These are phyloP conservation scores for Dryobates pubescens DNA, from an alignment of 2,797 vertebrate species.

Conservation along the genomic window DNA sequence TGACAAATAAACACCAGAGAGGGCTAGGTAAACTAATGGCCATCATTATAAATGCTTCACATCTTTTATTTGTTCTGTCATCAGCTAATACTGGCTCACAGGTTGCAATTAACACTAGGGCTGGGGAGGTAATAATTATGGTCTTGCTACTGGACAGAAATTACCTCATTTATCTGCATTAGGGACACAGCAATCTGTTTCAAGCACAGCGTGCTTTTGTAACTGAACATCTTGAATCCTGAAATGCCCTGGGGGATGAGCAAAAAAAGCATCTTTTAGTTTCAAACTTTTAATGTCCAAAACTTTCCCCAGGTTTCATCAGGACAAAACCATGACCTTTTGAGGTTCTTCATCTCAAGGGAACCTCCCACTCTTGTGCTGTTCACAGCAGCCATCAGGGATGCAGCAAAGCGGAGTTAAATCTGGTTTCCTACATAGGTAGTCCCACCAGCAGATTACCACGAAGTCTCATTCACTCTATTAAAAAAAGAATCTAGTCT, in stretches of 20 bases:
- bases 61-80: conserved; percentile 34
- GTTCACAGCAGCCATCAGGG: background rate
- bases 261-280: background rate
- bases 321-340: background rate
- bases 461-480: background rate
- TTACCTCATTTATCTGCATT: conserved; percentile 56
- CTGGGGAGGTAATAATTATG: conserved; percentile 34
- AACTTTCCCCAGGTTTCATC: background rate
- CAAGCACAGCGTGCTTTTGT: background rate
- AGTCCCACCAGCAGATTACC: background rate
- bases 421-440: background rate
- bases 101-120: conserved; percentile 47
- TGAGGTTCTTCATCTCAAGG: background rate
- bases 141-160: conserved; percentile 34
- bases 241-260: background rate
- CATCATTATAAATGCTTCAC: background rate
- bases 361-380: background rate
- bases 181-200: conserved; percentile 37
- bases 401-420: background rate
- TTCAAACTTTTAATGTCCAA: background rate
- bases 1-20: conserved; percentile 29
- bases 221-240: conserved; percentile 5
- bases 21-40: background rate
- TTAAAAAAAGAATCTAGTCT: background rate
- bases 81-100: conserved; percentile 25